phyloP scores from a whole-genome alignment of 2,113 vertebrate species.

The Probosciger aterrimus region DNA sequence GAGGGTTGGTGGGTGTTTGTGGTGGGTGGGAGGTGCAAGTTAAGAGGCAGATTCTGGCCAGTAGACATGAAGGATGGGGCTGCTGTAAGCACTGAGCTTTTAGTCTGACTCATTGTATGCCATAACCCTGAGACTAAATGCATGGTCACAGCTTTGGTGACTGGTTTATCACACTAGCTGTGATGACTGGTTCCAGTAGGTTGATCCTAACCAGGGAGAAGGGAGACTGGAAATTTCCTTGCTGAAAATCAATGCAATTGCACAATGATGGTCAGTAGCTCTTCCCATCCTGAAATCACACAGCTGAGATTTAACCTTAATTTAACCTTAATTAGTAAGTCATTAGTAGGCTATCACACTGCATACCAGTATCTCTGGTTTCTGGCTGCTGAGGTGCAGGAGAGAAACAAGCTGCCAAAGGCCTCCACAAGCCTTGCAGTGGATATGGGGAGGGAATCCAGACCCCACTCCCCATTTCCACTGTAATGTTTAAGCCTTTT shows the following conservation, averaged over 20 bases:
- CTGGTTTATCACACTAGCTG: neutral
- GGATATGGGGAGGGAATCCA: neutral
- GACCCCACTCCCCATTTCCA: neutral
- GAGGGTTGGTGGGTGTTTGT: too few species aligned
- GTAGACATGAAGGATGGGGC: neutral
- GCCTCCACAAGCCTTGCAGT: neutral
- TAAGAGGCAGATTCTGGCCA: neutral
- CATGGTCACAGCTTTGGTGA: neutral
- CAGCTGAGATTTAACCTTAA: neutral
- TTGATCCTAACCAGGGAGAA: neutral
- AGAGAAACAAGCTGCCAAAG: neutral
- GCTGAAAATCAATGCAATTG: neutral
- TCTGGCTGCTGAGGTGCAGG: neutral
- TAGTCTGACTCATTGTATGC: neutral
- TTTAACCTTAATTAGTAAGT: neutral
- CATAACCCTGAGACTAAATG: neutral
- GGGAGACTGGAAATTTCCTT: neutral
- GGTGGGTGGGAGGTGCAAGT: neutral
- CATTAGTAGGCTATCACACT: neutral
- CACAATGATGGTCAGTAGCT: neutral
- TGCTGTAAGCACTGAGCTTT: neutral
- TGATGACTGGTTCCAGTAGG: neutral
- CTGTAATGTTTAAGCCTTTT: neutral
- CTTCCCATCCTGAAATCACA: neutral
- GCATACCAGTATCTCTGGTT: neutral